Conservation (phyloP, 2,797 vertebrate genomes). For the Avahi laniger region DNA sequence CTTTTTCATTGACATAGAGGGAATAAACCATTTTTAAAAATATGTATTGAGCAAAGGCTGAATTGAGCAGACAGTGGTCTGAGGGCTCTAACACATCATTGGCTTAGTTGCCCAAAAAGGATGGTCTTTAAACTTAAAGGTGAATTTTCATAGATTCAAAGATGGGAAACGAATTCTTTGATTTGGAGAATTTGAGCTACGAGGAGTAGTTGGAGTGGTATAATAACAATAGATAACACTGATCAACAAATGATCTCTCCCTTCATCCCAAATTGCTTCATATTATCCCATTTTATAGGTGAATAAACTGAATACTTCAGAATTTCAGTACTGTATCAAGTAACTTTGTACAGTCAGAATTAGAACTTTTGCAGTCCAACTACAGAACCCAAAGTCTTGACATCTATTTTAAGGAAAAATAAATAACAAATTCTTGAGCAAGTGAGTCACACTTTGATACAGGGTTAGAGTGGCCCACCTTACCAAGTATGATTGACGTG, state of each 20-base stretch:
- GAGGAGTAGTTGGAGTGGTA: background rate
- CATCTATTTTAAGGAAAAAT: background rate
- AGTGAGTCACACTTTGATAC: background rate
- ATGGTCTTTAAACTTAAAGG: background rate
- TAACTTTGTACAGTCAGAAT: background rate
- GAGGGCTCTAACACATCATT: background rate
- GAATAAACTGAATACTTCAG: background rate
- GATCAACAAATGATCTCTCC: background rate
- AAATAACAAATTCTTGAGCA: background rate
- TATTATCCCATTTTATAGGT: background rate
- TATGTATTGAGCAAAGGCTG: background rate
- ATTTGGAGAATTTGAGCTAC: background rate
- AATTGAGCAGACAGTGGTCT: background rate
- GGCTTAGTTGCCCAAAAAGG: background rate
- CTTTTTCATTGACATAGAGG: background rate
- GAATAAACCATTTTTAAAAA: background rate
- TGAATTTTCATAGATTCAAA: background rate
- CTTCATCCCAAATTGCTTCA: background rate
- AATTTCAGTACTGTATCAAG: background rate
- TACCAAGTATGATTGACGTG: background rate
- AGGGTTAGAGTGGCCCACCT: background rate
- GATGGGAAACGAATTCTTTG: background rate
- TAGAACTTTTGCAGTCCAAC: background rate
- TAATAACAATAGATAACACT: background rate
- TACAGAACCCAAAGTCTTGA: background rate